Conservation (phyloP, 1,140 invertebrate species). For the Heliconius hewitsoni region DNA sequence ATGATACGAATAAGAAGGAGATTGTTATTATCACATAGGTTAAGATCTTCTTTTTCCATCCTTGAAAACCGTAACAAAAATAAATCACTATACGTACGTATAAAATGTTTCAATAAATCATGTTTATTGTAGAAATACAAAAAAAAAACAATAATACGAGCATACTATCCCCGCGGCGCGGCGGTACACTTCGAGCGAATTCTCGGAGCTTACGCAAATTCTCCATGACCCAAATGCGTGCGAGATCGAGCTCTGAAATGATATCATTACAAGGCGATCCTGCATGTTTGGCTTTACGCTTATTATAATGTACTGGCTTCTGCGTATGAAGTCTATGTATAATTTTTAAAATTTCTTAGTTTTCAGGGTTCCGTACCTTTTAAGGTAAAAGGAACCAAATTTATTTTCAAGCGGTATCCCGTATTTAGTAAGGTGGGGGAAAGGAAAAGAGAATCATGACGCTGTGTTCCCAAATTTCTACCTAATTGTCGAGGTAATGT, state of each 20-base stretch:
- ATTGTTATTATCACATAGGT: no score
- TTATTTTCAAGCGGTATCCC: no score
- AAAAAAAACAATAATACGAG: neutral
- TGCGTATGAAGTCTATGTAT: neutral
- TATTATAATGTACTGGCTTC: neutral
- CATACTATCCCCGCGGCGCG: constrained; percentile 6
- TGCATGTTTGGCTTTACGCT: constrained; percentile 22
- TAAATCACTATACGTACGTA: neutral
- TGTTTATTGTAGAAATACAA: neutral
- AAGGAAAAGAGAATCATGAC: no score
- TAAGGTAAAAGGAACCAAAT: no score
- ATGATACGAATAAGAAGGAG: no score
- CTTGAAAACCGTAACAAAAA: neutral
- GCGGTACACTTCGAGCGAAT: constrained; percentile 16
- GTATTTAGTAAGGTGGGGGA: no score
- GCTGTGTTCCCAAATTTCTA: neutral
- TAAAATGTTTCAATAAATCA: neutral
- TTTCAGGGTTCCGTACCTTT: no score
- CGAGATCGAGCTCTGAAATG: constrained; percentile 37
- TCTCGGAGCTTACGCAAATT: constrained; percentile 44
- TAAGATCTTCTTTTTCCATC: neutral
- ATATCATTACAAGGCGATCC: constrained; percentile 37
- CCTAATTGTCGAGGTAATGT: no score
- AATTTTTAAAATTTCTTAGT: neutral
- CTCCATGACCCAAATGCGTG: constrained; percentile 42